A percentile compares a stretch with the other conserved stretches of the same genome.
Evolutionary conservation across 37 sponge, comb jelly and placozoan species (phyloP).

Genomic region (Beroe ovata): DNA sequence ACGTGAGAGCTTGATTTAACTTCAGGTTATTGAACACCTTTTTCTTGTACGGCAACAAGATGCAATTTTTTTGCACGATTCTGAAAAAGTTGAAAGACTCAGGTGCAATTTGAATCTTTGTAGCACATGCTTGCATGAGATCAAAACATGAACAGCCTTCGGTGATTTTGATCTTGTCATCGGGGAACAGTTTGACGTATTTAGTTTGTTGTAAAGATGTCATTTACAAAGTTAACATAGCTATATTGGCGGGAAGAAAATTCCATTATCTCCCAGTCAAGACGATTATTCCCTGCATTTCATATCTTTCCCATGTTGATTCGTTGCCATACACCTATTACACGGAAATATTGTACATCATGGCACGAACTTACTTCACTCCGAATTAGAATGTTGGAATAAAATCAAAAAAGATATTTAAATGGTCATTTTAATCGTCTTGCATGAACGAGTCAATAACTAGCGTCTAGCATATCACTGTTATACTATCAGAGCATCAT

Average conservation of each 20-base stretch:
- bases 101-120: background rate
- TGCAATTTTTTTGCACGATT: conserved; percentile 17
- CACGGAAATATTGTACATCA: too few relatives aligned
- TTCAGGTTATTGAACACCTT: conserved; percentile 3
- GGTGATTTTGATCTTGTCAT: conserved; percentile 49
- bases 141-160: conserved; percentile 5
- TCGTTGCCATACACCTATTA: too few relatives aligned
- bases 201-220: conserved; percentile 6
- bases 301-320: too few relatives aligned
- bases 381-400: too few relatives aligned
- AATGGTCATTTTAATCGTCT: too few relatives aligned
- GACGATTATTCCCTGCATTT: too few relatives aligned
- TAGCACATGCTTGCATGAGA: conserved; percentile 52
- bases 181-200: conserved; percentile 17
- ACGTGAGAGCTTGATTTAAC: background rate
- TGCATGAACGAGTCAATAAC: too few relatives aligned
- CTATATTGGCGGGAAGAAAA: background rate
- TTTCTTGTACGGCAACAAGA: conserved; percentile 8
- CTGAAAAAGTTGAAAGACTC: conserved; percentile 34
- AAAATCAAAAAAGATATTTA: too few relatives aligned
- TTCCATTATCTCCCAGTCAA: background rate
- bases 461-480: too few relatives aligned
- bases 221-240: background rate
- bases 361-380: too few relatives aligned
- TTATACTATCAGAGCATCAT: too few relatives aligned